Evolutionary conservation across 2,113 vertebrate species (phyloP).

Genomic region (Pyxicephalus adspersus): DNA sequence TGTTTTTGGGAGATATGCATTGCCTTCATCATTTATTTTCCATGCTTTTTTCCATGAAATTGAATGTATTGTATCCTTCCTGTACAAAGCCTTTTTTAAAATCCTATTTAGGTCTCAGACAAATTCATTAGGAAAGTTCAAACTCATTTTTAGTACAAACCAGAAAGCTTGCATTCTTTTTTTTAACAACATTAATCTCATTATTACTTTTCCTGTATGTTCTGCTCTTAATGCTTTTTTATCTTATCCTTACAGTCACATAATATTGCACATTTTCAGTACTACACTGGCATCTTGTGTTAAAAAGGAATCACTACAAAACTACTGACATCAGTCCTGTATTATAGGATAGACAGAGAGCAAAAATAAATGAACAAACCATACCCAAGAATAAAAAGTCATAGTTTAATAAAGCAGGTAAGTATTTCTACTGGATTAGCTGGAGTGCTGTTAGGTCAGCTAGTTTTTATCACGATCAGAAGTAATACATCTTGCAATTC

Average conservation of each 20-base stretch:
- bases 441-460: too few relatives aligned
- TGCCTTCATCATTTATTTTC: not conserved
- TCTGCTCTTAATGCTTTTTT: constrained; percentile 1
- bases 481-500: too few relatives aligned
- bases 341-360: too few relatives aligned
- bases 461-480: too few relatives aligned
- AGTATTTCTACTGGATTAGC: too few relatives aligned
- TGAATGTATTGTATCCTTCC: not conserved
- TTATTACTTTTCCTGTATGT: not conserved
- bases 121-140: constrained; percentile 16
- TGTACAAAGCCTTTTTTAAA: constrained; percentile 8
- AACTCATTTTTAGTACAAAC: constrained; percentile 9
- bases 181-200: constrained; percentile 17
- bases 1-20: constrained; percentile 4
- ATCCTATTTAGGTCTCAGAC: not conserved
- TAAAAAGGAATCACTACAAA: constrained; percentile 49
- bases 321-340: not conserved
- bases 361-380: too few relatives aligned
- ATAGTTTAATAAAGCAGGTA: too few relatives aligned
- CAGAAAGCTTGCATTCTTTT: not conserved
- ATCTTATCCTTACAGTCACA: not conserved
- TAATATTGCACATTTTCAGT: not conserved
- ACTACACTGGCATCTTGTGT: constrained; percentile 56
- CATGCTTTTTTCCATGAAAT: constrained; percentile 6
- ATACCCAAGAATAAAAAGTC: too few relatives aligned